Evolutionary conservation across 2,797 vertebrate species (phyloP).

Genomic region (Dendrocincla tyrannina): DNA sequence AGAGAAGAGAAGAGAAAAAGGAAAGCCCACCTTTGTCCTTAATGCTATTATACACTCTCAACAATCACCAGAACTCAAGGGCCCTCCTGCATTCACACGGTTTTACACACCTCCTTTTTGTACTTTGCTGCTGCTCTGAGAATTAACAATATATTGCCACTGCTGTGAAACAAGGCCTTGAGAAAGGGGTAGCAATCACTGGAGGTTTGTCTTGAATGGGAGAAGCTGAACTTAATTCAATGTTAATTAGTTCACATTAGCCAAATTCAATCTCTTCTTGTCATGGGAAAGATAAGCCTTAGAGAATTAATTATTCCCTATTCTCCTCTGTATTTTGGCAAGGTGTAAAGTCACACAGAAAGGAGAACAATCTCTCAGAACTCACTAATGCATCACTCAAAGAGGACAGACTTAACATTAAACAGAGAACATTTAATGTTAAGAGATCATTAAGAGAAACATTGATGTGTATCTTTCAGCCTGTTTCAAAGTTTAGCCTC

Average conservation of each 20-base stretch:
- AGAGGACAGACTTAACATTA: background rate
- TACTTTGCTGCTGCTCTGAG: background rate
- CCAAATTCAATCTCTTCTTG: background rate
- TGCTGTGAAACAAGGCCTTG: accelerated
- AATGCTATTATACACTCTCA: background rate
- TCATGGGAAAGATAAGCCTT: constrained; percentile 7
- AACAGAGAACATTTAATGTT: background rate
- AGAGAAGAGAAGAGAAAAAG: background rate
- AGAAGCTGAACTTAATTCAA: constrained; percentile 9
- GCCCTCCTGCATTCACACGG: background rate
- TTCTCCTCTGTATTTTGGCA: background rate
- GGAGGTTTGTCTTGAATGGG: background rate
- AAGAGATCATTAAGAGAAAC: background rate
- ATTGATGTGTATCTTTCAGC: background rate
- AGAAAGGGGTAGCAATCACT: background rate
- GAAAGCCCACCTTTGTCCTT: background rate
- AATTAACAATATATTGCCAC: background rate
- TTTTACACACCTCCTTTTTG: background rate
- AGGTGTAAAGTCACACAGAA: background rate
- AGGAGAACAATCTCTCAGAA: background rate
- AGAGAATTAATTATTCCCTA: background rate
- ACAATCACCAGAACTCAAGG: background rate
- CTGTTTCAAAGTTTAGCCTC: background rate
- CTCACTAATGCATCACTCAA: background rate
- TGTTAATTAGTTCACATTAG: constrained; percentile 32